Conservation (phyloP, 2,888 invertebrate genomes). For the Lasioglossum pauxillum region DNA sequence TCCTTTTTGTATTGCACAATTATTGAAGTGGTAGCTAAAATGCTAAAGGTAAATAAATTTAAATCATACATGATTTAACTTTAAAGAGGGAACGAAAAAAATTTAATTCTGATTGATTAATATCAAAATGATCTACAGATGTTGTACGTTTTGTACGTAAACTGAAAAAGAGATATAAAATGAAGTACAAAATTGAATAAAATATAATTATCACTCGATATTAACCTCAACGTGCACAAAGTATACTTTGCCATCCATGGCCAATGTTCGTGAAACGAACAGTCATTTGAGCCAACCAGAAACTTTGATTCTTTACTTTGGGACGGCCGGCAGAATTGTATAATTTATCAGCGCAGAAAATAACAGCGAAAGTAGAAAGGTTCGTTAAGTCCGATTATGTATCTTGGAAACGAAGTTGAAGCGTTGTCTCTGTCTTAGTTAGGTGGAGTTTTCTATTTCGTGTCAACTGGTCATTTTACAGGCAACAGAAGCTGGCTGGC, state of each 20-base stretch:
- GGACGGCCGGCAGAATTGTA: neutral
- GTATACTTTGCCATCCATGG: no score
- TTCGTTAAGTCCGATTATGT: neutral
- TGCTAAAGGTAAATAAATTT: neutral
- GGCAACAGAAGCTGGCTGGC: conserved; percentile 39
- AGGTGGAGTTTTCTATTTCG: conserved; percentile 29
- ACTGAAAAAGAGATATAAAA: no score
- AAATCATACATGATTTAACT: neutral
- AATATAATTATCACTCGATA: no score
- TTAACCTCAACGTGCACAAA: no score
- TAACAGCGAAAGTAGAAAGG: neutral
- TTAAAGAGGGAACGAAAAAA: neutral
- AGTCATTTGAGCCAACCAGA: neutral
- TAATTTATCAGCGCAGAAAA: neutral
- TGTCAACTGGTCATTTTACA: conserved; percentile 65
- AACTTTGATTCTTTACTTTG: neutral
- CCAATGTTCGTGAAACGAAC: no score
- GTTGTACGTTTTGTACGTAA: neutral
- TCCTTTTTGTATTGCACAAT: no score
- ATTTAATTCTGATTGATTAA: neutral
- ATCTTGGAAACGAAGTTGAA: neutral
- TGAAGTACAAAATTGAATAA: no score
- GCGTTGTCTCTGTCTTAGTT: neutral
- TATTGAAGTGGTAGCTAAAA: no score
- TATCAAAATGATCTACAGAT: neutral